Evolutionary conservation across 2,888 invertebrate species (phyloP).

Genomic region (Dolomedes plantarius): DNA sequence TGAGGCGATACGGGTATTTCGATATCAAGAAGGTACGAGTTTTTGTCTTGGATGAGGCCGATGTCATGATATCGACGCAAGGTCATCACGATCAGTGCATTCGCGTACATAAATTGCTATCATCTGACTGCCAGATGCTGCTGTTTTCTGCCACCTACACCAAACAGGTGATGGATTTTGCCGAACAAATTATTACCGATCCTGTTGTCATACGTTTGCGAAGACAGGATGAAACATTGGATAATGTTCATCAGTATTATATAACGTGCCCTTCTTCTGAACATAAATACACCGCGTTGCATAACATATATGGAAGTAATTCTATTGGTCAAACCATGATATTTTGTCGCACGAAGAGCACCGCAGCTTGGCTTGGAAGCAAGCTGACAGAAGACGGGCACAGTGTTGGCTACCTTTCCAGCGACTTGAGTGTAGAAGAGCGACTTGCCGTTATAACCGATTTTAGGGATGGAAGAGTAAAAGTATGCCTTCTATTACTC

Average conservation of each 20-base stretch:
- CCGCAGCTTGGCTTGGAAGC: slow-evolving; percentile 84
- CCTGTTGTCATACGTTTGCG: slow-evolving; percentile 85
- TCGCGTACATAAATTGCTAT: slow-evolving; percentile 88
- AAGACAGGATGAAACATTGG: slow-evolving; percentile 91
- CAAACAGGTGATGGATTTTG: slow-evolving; percentile 95
- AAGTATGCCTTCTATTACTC: slow-evolving; percentile 82
- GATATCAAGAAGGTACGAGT: slow-evolving; percentile 88
- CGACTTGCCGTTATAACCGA: slow-evolving; percentile 91
- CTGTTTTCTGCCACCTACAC: slow-evolving; percentile 99
- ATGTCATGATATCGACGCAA: slow-evolving; percentile 99
- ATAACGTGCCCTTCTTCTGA: slow-evolving; percentile 87
- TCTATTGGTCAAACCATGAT: slow-evolving; percentile 98
- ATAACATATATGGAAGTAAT: slow-evolving; percentile 96
- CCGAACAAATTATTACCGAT: slow-evolving; percentile 93
- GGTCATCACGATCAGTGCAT: slow-evolving; percentile 98
- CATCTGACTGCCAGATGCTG: slow-evolving; percentile 93
- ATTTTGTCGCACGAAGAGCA: slow-evolving; percentile 83
- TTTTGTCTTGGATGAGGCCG: slow-evolving; percentile 98
- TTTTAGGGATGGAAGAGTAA: slow-evolving; percentile 93
- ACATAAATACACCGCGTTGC: slow-evolving; percentile 93
- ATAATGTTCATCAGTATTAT: slow-evolving; percentile 98
- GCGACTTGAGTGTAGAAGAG: slow-evolving; percentile 94
- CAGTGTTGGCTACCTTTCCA: slow-evolving; percentile 93
- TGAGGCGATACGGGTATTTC: slow-evolving; percentile 88
- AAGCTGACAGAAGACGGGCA: slow-evolving; percentile 88